Evolutionary conservation across 2,888 invertebrate genomes (phyloP).

Genomic region (Trichacis sp.): DNA sequence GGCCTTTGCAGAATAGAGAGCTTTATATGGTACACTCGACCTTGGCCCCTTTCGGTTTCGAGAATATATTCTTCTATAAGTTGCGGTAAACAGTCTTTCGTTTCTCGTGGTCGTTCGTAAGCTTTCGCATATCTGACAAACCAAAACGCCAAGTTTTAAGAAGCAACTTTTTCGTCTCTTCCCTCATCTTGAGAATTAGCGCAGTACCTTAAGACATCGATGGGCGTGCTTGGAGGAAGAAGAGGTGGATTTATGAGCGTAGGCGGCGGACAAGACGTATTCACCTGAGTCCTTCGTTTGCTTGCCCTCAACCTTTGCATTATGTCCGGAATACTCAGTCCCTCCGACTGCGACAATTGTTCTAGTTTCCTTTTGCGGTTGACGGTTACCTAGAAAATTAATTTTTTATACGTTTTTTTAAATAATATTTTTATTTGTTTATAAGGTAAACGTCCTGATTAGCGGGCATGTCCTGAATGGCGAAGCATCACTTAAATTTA

Average conservation of each 20-base stretch:
- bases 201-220: slow-evolving; percentile 62
- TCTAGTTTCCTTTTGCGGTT: slow-evolving; percentile 91
- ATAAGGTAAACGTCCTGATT: too few species aligned
- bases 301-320: slow-evolving; percentile 63
- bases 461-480: too few species aligned
- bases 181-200: background rate
- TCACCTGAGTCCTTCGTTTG: slow-evolving; percentile 51
- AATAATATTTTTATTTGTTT: too few species aligned
- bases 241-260: slow-evolving; percentile 62
- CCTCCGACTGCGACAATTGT: slow-evolving; percentile 84
- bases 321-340: slow-evolving; percentile 81
- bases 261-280: slow-evolving; percentile 65
- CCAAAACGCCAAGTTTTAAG: slow-evolving; percentile 8
- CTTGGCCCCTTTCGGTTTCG: slow-evolving; percentile 84
- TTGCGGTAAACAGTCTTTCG: slow-evolving; percentile 81
- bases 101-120: slow-evolving; percentile 75
- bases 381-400: slow-evolving; percentile 75
- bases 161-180: too few species aligned
- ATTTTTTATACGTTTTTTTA: too few species aligned
- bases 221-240: slow-evolving; percentile 62
- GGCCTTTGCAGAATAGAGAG: slow-evolving; percentile 88
- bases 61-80: slow-evolving; percentile 89
- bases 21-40: slow-evolving; percentile 84
- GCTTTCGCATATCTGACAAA: slow-evolving; percentile 69
- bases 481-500: too few species aligned